A percentile compares a stretch with the other conserved stretches of the same genome.
phyloP scores from a whole-genome alignment of 2,113 vertebrate genomes.

The Emberiza fucata region DNA sequence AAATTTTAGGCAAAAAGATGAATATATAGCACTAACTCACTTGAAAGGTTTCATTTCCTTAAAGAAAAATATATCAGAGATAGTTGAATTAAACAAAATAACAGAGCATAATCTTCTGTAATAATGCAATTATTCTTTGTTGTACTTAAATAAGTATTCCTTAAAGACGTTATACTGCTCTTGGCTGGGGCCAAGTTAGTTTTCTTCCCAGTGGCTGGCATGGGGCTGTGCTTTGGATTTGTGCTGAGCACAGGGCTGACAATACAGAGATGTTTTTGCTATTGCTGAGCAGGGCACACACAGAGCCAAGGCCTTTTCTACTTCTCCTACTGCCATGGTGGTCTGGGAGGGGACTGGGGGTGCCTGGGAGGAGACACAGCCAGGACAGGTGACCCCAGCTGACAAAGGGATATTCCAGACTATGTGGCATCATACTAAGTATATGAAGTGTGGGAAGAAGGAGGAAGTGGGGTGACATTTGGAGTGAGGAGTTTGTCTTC shows the following conservation, averaged over 20 bases:
- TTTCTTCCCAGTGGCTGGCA: neutral
- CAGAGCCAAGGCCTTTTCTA: neutral
- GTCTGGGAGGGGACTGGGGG: neutral
- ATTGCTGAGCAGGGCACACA: neutral
- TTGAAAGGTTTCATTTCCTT: neutral
- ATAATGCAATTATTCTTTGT: neutral
- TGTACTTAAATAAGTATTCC: neutral
- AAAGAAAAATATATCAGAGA: neutral
- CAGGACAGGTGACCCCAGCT: neutral
- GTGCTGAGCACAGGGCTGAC: neutral
- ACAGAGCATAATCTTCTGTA: neutral
- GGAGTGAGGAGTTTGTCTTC: neutral
- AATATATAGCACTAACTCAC: neutral
- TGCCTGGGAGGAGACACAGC: neutral
- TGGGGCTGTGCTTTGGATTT: neutral
- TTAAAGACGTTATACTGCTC: neutral
- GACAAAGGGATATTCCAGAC: neutral
- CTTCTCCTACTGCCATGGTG: rapidly evolving
- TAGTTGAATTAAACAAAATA: neutral
- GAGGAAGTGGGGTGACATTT: rapidly evolving
- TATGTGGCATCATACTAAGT: rapidly evolving
- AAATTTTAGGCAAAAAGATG: neutral
- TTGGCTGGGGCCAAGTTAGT: neutral
- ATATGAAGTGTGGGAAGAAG: neutral
- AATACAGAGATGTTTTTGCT: neutral